Base-by-base conservation (phyloP, 2,888 invertebrate species). In the Caenorhabditis parvicauda region DNA sequence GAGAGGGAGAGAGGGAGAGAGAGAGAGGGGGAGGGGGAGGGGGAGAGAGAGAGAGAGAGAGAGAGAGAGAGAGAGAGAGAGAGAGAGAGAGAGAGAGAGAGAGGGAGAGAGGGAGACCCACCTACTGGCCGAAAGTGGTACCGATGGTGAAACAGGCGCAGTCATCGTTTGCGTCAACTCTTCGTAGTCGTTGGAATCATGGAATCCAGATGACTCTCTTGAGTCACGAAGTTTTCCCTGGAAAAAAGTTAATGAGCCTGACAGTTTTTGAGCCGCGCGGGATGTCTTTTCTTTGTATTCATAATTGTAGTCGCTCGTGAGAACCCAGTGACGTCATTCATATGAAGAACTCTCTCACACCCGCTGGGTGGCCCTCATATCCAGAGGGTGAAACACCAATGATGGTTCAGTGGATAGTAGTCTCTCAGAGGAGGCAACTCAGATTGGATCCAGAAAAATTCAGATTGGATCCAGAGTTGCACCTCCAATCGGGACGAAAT, bases 61-160 rank as follows among this genome's bases (percentile, higher is more conserved):
- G 9, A 24, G 42, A 12, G 12, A 42, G 6, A 46, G 41, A 46
- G 14, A 28, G 17, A 22, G 27, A 22, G 24, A 38, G 38, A 46
- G 38, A 43, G 43, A 28, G 21, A 38, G 32, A 1, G 35, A 29
- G 25, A 42, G 32, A 22, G 25, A 39, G 37, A 49, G n/a, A 41
- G 48, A 55, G 14, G 44, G 49, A 38, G 45, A 28, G 24, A 37
- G 35, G 21, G 21, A 24, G n/a, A 19, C 35, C 14, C 42, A 68
- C 68, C 68, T 65, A 64, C 69, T 66, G 22, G 69, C 69, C 29
- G 66, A 66, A 25, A 69, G 57, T 28, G 69, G 69, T 19, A 69
- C 66, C 29, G 51, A 59, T 38, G 69, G 69, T 21, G 69, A 69
- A 17, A 69, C 69, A 7, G 69, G 69, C 17, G 69, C 69, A 27